Base-by-base conservation (phyloP, 2,797 vertebrate genomes). In the Anabas testudineus region DNA sequence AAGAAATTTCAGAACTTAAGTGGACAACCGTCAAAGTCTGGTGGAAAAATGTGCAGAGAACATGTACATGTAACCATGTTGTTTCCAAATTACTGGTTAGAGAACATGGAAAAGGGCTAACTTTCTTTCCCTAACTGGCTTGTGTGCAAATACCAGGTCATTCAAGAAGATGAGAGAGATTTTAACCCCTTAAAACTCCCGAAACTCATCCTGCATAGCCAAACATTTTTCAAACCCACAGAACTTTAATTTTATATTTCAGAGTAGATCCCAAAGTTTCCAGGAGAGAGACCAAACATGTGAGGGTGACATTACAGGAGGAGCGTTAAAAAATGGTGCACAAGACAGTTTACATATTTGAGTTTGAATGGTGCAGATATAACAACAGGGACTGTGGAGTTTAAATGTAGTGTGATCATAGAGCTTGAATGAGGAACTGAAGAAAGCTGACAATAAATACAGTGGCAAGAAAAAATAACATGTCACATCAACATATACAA, bases 31-130 rank as follows among this genome's bases (percentile, higher is more conserved):
- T 61, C 46, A 21, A 51, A 51, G 61, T 41, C 54, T 70, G 41
- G 64, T 80, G 82, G 77, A 87, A 87, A 80, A 80, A 65, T 79
- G 36, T 80, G 70, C 28, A 55, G 58, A 52, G n/a, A 73, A 70
- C 64, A 68, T 52, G 61, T 13, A 42, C 42, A 14, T 72, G 65
- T 46, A 75, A 55, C 69, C 48, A 37, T 14, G 53, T 52, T 26
- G 26, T 57, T 74, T 71, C n/a, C 54, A 78, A 83, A 81, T 85
- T 64, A 76, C 57, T 69, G 81, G 73, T 74, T 75, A 22, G 74
- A 79, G 53, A 83, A 83, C 71, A 76, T 48, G 63, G 60, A 79
- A 63, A 74, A 21, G 24, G 55, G 76, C 48, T 49, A 58, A 18
- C 18, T 56, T 68, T 61, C 43, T 67, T 77, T 73, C 39, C 54